phyloP scores from a whole-genome alignment of 2,797 vertebrate species.

The Ptychobarbus kaznakovi region DNA sequence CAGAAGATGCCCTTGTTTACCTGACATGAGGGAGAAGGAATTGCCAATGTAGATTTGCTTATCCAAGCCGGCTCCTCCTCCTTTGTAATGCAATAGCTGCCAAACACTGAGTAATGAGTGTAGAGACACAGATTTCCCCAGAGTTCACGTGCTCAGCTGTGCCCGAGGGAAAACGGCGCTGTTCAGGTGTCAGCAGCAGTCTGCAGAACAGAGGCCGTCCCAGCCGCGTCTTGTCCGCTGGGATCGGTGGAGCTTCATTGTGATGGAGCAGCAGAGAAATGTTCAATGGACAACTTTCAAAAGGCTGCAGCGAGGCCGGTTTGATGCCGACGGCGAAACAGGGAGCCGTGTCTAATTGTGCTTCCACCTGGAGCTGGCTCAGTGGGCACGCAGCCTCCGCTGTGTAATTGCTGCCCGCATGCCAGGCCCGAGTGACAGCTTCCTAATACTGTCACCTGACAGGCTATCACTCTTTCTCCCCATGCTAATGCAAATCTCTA shows the following conservation, averaged over 20 bases:
- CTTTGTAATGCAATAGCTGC: constrained; percentile 66
- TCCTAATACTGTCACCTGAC: constrained; percentile 66
- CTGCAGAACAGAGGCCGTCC: constrained; percentile 31
- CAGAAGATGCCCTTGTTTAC: constrained; percentile 52
- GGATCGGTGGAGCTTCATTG: constrained; percentile 31
- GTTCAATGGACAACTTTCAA: constrained; percentile 47
- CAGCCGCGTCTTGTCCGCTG: constrained; percentile 25
- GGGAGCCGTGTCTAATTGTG: constrained; percentile 61
- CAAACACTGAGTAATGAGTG: constrained; percentile 68
- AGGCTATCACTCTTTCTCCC: constrained; percentile 64
- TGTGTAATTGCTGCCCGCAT: constrained; percentile 59
- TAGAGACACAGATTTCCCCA: constrained; percentile 67
- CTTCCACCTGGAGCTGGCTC: constrained; percentile 64
- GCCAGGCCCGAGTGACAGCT: constrained; percentile 56
- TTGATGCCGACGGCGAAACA: constrained; percentile 48
- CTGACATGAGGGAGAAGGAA: constrained; percentile 66
- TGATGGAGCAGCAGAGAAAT: constrained; percentile 27
- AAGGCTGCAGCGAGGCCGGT: constrained; percentile 43
- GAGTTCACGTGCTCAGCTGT: constrained; percentile 18
- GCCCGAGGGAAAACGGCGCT: constrained; percentile 17
- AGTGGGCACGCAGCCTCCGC: constrained; percentile 29
- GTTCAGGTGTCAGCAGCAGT: constrained; percentile 43
- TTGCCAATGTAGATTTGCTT: constrained; percentile 65
- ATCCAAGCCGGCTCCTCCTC: constrained; percentile 64
- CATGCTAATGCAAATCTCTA: constrained; percentile 54